Evolutionary conservation across 2,888 invertebrate genomes (phyloP).

Genomic region (Tolmerus cingulatus): DNA sequence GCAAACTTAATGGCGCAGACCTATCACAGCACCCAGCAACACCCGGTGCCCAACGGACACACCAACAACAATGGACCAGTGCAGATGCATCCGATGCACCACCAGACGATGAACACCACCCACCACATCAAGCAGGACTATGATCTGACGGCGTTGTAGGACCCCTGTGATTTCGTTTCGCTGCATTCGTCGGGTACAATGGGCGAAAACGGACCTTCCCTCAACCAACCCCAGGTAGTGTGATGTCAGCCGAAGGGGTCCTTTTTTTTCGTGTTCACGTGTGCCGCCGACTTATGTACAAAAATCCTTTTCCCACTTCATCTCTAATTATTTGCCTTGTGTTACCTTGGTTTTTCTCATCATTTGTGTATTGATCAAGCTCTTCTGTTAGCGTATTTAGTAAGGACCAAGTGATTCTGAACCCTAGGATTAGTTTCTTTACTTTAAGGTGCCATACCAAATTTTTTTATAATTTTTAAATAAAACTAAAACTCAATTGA

Average conservation of each 20-base stretch:
- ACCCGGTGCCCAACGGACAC: slow-evolving; percentile 48
- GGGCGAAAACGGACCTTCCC: slow-evolving; percentile 13
- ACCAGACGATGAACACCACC: slow-evolving; percentile 52
- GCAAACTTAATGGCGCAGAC: slow-evolving; percentile 56
- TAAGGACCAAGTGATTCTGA: slow-evolving; percentile 40
- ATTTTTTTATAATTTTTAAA: slow-evolving; percentile 47
- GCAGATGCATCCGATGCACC: slow-evolving; percentile 51
- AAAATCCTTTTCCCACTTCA: background rate
- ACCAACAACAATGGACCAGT: slow-evolving; percentile 51
- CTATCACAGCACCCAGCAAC: slow-evolving; percentile 61
- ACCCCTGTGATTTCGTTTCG: slow-evolving; percentile 47
- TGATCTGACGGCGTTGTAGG: slow-evolving; percentile 81
- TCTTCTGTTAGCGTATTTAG: slow-evolving; percentile 16
- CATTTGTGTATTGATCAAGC: background rate
- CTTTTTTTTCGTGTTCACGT: background rate
- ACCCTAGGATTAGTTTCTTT: slow-evolving; percentile 33
- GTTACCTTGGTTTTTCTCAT: background rate
- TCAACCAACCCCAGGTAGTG: slow-evolving; percentile 25
- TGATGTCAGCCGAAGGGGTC: slow-evolving; percentile 36
- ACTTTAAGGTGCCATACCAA: slow-evolving; percentile 52
- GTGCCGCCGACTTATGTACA: slow-evolving; percentile 30
- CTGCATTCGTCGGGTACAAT: background rate
- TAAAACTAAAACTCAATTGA: slow-evolving; percentile 39
- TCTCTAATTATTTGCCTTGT: background rate
- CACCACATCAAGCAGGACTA: slow-evolving; percentile 84